Base-by-base conservation (phyloP, 2,888 invertebrate species). In the Endotricha flammealis region DNA sequence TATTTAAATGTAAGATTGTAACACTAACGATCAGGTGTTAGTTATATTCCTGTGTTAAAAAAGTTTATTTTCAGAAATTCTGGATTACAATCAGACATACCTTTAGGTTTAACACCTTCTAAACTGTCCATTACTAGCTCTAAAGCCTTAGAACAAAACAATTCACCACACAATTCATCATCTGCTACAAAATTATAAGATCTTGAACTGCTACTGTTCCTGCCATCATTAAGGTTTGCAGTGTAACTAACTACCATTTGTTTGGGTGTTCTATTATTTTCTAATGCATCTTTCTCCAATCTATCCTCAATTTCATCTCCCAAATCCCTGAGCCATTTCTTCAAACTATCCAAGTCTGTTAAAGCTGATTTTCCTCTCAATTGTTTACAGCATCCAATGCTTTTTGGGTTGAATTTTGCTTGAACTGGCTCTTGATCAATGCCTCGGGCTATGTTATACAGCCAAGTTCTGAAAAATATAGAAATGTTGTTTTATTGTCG, bases 371-470 rank as follows among this genome's bases (percentile, higher is more conserved):
- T 91, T 0, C 97, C 98, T 1, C 92, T 91, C 70, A 99, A 98
- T 62, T 95, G 95, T 79, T 99, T 99, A 67, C 96, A 95, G 60
- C 97, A 97, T 0, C 97, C 98, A 53, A 99, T 96, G 34, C 97
- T 97, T 75, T 98, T 97, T 0, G 96, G 90, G 36, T 96, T 90
- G 43, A 96, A 91, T 46, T 96, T 90, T 0, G 92, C 90, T 40
- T 90, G 92, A 0, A 99, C 98, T 8, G 94, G 92, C 59, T 98
- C 98, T 43, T 90, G 74, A 63, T 98, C 97, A 36, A 95, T 90
- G 1, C 98, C 98, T 44, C 93, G 90, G 2, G 95, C 93, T 43
- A 98, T 91, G 53, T 95, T 91, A 68, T 93, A 94, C 16, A 98
- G 65, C 96, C 96, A 98, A 2, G 88, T 80, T 8, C 95, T 95